Percentiles rank a stretch among this genome's conserved stretches.
These are phyloP conservation scores for Peromyscus leucopus DNA, from an alignment of 2,113 vertebrate genomes.

Conservation along the genomic window DNA sequence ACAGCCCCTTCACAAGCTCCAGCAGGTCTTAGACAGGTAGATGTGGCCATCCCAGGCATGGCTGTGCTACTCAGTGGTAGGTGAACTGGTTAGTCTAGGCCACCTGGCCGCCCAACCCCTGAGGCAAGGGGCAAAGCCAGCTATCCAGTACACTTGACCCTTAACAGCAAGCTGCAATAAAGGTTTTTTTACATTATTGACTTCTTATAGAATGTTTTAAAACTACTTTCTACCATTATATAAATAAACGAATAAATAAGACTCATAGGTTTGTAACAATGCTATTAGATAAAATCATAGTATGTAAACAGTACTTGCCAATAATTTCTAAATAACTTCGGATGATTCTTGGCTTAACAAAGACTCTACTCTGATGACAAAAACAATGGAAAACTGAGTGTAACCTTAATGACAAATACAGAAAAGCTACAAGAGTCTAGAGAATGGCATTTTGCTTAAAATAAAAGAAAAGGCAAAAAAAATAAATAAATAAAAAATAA, in stretches of 20 bases:
- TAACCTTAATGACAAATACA: background rate
- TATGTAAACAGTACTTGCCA: background rate
- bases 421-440: background rate
- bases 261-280: background rate
- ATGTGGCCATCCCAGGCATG: no score
- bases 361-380: background rate
- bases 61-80: no score
- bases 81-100: no score
- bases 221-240: background rate
- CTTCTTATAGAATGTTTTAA: conserved; percentile 16
- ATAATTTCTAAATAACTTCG: background rate
- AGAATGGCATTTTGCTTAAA: background rate
- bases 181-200: background rate
- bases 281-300: background rate
- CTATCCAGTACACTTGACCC: background rate
- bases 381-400: background rate
- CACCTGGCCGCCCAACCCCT: no score
- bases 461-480: background rate
- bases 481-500: background rate
- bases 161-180: background rate
- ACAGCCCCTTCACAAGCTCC: no score
- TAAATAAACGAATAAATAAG: background rate
- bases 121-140: no score
- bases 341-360: background rate
- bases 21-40: no score